Percentiles rank a stretch among this genome's conserved stretches.
Conservation (phyloP, 2,888 invertebrate species). For the Tyria jacobaeae region DNA sequence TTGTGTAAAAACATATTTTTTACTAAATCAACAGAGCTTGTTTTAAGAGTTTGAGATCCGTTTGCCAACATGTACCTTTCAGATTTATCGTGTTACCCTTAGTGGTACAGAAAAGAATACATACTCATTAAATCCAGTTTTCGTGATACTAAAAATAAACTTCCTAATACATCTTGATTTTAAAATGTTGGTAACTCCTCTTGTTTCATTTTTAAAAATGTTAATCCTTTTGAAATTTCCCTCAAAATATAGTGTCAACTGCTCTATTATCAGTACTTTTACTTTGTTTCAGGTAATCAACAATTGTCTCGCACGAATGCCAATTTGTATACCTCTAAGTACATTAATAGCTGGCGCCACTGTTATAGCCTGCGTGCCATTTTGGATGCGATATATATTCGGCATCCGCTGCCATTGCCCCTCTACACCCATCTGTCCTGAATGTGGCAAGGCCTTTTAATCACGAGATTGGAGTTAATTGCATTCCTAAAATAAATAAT, state of each 20-base stretch:
- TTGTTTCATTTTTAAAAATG: not conserved
- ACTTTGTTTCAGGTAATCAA: slow-evolving; percentile 45
- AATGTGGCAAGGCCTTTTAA: slow-evolving; percentile 56
- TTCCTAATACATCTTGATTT: too few species aligned
- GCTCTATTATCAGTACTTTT: slow-evolving; percentile 10
- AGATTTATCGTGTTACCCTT: not conserved
- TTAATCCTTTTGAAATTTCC: not conserved
- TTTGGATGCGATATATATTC: slow-evolving; percentile 52
- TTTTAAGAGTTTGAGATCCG: too few species aligned
- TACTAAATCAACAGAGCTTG: not conserved
- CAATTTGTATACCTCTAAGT: slow-evolving; percentile 67
- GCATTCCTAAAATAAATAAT: not conserved
- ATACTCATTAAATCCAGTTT: not conserved
- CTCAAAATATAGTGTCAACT: not conserved
- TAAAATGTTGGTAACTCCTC: not conserved
- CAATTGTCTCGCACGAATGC: slow-evolving; percentile 16
- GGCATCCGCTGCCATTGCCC: slow-evolving; percentile 56
- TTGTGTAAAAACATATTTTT: not conserved
- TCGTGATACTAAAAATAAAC: not conserved
- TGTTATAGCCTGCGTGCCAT: slow-evolving; percentile 58
- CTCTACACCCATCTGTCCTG: slow-evolving; percentile 52
- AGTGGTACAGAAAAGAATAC: not conserved
- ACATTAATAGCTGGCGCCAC: slow-evolving; percentile 55
- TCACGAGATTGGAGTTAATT: not conserved
- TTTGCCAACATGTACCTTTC: too few species aligned